Evolutionary conservation across 1,140 invertebrate species (phyloP), one percentile per base, ranked within the genome.

Genomic region (Saxidomus purpurata): DNA sequence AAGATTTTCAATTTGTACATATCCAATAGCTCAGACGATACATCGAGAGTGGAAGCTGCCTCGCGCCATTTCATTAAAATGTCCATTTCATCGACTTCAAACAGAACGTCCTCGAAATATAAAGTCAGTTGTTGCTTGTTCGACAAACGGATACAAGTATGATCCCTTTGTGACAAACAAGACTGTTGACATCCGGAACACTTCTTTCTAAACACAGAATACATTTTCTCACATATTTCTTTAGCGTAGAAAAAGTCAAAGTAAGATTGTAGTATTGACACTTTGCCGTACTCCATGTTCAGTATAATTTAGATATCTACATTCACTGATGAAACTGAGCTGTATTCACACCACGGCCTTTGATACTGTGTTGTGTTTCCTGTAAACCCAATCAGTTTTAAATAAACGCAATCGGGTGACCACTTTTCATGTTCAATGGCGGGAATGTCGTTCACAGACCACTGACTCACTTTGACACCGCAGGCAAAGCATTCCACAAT

Each of bases 241-340:
- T 83, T 69, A 47, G 81, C 81, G 43, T 83, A 69, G 81, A 83
- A 83, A 83, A 83, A 83, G 81, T 83, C 81, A 49, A 83, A 83
- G 36, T 83, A 83, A 25, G 61, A 83, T 25, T 69, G 36, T 19
- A 83, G 36, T 69, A 83, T 69, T 43, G 81, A 83, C 31, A 83
- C 61, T 69, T 67, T 63, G 38, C 11, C 52, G 15, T 59, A 13
- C 34, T 82, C 79, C 79, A 82, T 82, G n/a, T 63, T 36, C 22
- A 11, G 1, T 40, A 28, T 52, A 36, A 19, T 61, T 83, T 63
- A 63, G 11, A 83, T 38, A 49, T 67, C 38, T 1, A 8, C 3
- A 83, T 43, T 43, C 38, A 47, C 38, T 15, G n/a, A 4, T 3
- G 61, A 47, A 83, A 43, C 55, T 63, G 81, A 31, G 1, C 22